Conservation (phyloP, 2,888 invertebrate species). For the Pollenia labialis region DNA sequence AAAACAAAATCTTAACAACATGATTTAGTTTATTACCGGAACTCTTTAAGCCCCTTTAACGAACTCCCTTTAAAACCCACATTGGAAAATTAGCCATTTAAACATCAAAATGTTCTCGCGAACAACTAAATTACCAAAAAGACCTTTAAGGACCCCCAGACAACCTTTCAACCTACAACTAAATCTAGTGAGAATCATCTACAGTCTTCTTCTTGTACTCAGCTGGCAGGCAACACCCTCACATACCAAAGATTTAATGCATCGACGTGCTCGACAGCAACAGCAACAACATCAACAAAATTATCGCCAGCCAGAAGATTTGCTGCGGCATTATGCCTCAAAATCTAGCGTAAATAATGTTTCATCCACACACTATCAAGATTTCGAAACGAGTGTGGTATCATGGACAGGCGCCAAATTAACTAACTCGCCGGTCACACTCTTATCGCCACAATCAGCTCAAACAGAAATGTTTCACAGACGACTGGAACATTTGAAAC, state of each 20-base stretch:
- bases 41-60: background rate
- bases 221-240: conserved; percentile 63
- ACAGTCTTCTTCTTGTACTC: conserved; percentile 41
- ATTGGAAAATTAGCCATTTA: conserved; percentile 17
- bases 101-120: conserved; percentile 41
- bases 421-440: conserved; percentile 55
- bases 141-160: conserved; percentile 42
- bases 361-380: conserved; percentile 66
- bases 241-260: conserved; percentile 74
- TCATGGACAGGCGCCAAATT: conserved; percentile 80
- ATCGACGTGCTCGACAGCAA: conserved; percentile 72
- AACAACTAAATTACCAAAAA: conserved; percentile 49
- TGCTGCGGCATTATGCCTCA: conserved; percentile 42
- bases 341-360: conserved; percentile 61
- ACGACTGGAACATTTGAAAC: conserved; percentile 65
- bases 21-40: conserved; percentile 11
- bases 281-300: conserved; percentile 44
- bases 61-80: conserved; percentile 2
- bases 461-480: conserved; percentile 42
- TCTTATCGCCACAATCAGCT: conserved; percentile 51
- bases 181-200: conserved; percentile 26
- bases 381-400: conserved; percentile 77
- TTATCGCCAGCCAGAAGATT: conserved; percentile 64
- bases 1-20: conserved; percentile 9
- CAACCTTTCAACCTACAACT: conserved; percentile 65